Evolutionary conservation across 2,888 invertebrate genomes (phyloP), one percentile per base, ranked within the genome.

Genomic region (Mimumesa dahlbomi): DNA sequence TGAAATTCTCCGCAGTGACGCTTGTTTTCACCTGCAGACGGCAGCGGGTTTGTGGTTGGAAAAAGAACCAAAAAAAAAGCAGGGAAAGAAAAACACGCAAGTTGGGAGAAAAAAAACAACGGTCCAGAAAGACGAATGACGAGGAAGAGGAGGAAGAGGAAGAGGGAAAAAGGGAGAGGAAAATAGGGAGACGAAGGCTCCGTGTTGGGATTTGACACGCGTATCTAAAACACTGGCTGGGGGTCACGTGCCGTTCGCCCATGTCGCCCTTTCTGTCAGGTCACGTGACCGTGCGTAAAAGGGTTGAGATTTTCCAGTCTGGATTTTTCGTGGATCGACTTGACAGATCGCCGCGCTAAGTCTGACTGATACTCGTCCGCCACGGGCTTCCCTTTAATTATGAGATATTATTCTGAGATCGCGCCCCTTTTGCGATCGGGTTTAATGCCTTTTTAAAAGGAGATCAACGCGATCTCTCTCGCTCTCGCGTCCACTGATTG

Each of bases 141-240:
- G 7, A 29, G 46, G 18, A 9, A 5, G 19, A 49, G 62, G 31
- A 19, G 45, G 54, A 62, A 68, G 45, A 49, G 25, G 56, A 54
- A 58, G 42, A 45, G 42, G n/a, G 49, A 54, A 52, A 59, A 61
- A 69, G 52, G 61, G 31, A 14, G 40, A 48, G 34, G 29, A 38
- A 31, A 13, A 54, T 43, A 57, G 36, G 57, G 45, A 59, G 61
- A 54, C 56, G 69, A 66, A 72, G 73, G 73, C 65, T 79, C 71
- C 85, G 85, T 84, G 87, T 83, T 81, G 85, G 85, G 87, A 87
- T 86, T 89, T 88, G 89, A 89, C 88, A 88, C 87, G 88, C 86
- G 88, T 87, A 87, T 84, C 86, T 84, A 85, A 88, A 88, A 87
- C 85, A 84, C 82, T 74, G 83, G 79, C 72, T 73, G 54, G 49